Base-by-base conservation (phyloP, 2,113 vertebrate species). In the Sisor rabdophorus region DNA sequence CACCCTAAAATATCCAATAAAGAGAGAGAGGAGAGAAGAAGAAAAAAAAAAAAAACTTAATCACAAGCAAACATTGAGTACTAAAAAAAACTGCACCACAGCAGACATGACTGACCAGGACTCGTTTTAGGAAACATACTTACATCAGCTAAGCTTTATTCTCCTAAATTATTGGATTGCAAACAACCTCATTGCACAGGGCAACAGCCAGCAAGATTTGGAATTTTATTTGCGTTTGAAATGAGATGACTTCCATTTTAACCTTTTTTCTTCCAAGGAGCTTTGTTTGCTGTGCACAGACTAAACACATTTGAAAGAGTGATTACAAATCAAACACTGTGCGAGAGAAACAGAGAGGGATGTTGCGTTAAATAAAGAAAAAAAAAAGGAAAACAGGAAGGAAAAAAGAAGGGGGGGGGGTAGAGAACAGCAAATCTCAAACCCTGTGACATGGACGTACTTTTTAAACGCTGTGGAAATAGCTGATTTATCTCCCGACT, bases 381-480 rank as follows among this genome's bases (percentile, higher is more conserved):
- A 44, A 9, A 9, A 44, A 44, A 44, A 78, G 17, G 81, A 76
- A 17, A 17, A 52, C 3, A 20, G 24, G 4, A 58, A 5, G 24
- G 16, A 60, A 48, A 26, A 17, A 47, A 48, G 28, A 86, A 67
- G 71, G 48, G 59, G 53, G 26, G 19, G 50, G 48, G 60, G 68
- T 71, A 40, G 7, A 44, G 47, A 65, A 69, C 47, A 50, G 53
- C 22, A 17, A 36, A 7, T 16, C 8, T 11, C 11, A 44, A 69
- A 56, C 22, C 58, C n/a, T 40, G n/a, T 5, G 44, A n/a, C 55
- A 3, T 12, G 4, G 24, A 89, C 91, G n/a, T 91, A 93, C 92
- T 92, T 93, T 81, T 92, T 92, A 84, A 92, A 92, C 19, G 91
- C 91, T 11, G 89, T 85, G 24, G 91, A 89, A 73, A 93, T 89